Percentiles rank a stretch among this genome's conserved stretches.
Evolutionary conservation across 2,113 vertebrate genomes (phyloP).

Genomic region (Morone saxatilis): DNA sequence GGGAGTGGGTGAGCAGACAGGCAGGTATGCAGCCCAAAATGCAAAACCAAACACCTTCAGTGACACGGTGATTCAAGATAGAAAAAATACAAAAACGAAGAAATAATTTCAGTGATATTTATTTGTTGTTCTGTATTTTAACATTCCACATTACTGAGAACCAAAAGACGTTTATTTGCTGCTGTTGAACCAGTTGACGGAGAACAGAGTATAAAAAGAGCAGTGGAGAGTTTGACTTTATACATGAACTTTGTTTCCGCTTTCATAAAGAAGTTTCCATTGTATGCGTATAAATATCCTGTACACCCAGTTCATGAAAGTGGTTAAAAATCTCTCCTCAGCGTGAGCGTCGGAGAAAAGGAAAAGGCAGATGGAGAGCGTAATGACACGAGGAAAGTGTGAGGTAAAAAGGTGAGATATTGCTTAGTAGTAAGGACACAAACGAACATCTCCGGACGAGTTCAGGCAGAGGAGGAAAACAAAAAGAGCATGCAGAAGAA

Average conservation of each 20-base stretch:
- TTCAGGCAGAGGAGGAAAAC: constrained; percentile 8
- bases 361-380: background rate
- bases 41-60: no score
- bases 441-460: background rate
- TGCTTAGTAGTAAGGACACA: constrained; percentile 40
- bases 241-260: background rate
- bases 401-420: constrained; percentile 31
- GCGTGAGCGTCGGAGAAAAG: constrained; percentile 14
- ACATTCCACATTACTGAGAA: constrained; percentile 57
- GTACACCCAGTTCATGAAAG: constrained; percentile 35
- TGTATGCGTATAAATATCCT: constrained; percentile 49
- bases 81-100: background rate
- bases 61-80: background rate
- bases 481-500: constrained; percentile 53
- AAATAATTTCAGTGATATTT: constrained; percentile 63
- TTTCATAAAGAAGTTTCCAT: constrained; percentile 1
- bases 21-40: background rate
- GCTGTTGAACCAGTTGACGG: constrained; percentile 26
- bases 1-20: no score
- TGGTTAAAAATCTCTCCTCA: background rate
- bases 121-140: constrained; percentile 61
- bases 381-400: background rate
- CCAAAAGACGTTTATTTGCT: constrained; percentile 38
- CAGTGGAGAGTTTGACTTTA: background rate
- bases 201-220: constrained; percentile 63